A percentile compares a stretch with the other conserved stretches of the same genome.
These are phyloP conservation scores for Palythoa heliodiscus DNA, from an alignment of 92 coral and sea anemone species.

Conservation along the genomic window DNA sequence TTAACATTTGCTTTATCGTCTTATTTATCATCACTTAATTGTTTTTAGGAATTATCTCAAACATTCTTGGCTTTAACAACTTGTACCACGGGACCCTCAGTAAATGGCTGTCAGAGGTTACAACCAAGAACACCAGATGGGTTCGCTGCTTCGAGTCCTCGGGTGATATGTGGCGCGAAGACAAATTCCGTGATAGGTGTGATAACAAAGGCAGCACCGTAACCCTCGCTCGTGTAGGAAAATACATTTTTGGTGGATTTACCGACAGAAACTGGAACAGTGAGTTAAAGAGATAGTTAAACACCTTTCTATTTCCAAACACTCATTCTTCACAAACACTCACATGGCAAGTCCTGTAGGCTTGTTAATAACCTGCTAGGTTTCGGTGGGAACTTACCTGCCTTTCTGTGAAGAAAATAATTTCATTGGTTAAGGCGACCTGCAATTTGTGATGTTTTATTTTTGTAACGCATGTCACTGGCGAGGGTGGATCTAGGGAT, in stretches of 20 bases:
- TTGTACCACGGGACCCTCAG: slow-evolving; percentile 51
- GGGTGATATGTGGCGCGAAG: slow-evolving; percentile 47
- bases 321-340: background rate
- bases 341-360: too few species aligned
- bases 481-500: too few species aligned
- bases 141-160: slow-evolving; percentile 65
- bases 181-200: slow-evolving; percentile 51
- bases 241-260: slow-evolving; percentile 80
- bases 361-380: too few species aligned
- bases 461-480: too few species aligned
- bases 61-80: slow-evolving; percentile 63
- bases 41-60: slow-evolving; percentile 47
- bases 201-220: slow-evolving; percentile 44
- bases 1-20: background rate
- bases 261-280: slow-evolving; percentile 59
- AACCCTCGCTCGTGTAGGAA: slow-evolving; percentile 57
- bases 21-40: background rate
- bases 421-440: too few species aligned
- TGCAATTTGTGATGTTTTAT: too few species aligned
- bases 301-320: background rate
- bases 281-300: slow-evolving; percentile 18
- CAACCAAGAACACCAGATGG: slow-evolving; percentile 56
- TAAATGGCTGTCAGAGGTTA: slow-evolving; percentile 58
- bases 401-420: too few species aligned
- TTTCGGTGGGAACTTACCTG: too few species aligned